phyloP scores from a whole-genome alignment of 2,797 vertebrate species.

The Tapirus indicus region DNA sequence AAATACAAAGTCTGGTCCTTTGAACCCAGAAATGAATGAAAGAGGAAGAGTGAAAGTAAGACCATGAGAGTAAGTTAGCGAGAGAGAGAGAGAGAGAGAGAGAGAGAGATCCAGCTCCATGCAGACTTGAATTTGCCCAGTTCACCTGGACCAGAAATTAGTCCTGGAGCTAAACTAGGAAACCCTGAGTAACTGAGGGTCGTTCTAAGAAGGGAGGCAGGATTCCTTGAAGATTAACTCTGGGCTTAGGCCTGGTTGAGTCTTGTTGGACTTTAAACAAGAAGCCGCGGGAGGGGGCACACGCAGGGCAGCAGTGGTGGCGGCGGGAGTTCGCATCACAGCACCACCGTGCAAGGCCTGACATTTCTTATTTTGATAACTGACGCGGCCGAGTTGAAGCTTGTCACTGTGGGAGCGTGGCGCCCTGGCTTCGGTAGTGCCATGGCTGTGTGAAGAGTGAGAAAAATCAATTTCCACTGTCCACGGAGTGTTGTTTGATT shows the following conservation, averaged over 20 bases:
- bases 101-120: background rate
- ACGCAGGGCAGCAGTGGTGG: accelerated
- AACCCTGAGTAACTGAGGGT: too few relatives aligned
- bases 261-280: background rate
- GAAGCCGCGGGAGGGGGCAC: accelerated
- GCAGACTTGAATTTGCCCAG: background rate
- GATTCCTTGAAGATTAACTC: background rate
- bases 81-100: background rate
- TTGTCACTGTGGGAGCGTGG: conserved; percentile 32
- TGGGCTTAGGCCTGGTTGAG: background rate
- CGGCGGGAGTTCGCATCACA: accelerated
- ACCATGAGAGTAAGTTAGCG: background rate
- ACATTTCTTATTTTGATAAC: conserved; percentile 58
- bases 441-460: conserved; percentile 72
- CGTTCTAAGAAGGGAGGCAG: background rate
- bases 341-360: background rate
- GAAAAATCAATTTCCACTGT: conserved; percentile 86
- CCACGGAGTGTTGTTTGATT: conserved; percentile 83
- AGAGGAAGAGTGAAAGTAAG: background rate
- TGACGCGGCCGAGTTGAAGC: background rate
- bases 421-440: accelerated
- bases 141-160: background rate
- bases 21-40: background rate
- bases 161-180: background rate
- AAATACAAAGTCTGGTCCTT: background rate